Evolutionary conservation across 2,888 invertebrate species (phyloP), one percentile per base, ranked within the genome.

Genomic region (Glaucopsyche alexis): DNA sequence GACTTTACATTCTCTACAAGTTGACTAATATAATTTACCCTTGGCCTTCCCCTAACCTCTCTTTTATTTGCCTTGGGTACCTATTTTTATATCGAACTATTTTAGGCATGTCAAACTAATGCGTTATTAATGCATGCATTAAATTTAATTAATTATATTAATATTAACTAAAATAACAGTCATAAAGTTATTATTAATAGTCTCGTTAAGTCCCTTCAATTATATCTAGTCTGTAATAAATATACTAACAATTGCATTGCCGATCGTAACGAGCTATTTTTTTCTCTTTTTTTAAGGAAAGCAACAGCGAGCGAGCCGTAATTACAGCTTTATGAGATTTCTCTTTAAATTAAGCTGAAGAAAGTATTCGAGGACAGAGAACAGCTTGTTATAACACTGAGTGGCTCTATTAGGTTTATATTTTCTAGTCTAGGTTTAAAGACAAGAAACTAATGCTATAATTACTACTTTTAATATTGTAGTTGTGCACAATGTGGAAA

Each of bases 251-350:
- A 60, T 29, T 60, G 60, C 29, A 7, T 38, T 38, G 29, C 29
- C 60, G 60, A 60, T 60, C 11, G 60, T 60, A 29, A 38, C 60
- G 29, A 60, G 60, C 29, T 60, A 60, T 9, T 60, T 19, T 60
- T 55, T n/a, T n/a, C n/a, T 55, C 52, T 55, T 55, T 60, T 60
- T 60, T 38, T 13, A 29, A 60, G 29, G 38, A 60, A 60, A 60
- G 19, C 60, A 38, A 29, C 7, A 60, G 60, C 60, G 55, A 52
- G 52, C 55, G 55, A 38, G 14, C 29, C 13, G 69, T 69, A 69
- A 69, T 69, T 69, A 69, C 69, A 29, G 19, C 49, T 29, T 47
- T 47, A 69, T 19, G 47, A 69, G 69, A 13, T 69, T 69, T 49
- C 47, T 49, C 42, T 66, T 42, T 40, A 42, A 42, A 66, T 29